Evolutionary conservation across 2,888 invertebrate species (phyloP).

Genomic region (Pyrrhosoma nymphula): DNA sequence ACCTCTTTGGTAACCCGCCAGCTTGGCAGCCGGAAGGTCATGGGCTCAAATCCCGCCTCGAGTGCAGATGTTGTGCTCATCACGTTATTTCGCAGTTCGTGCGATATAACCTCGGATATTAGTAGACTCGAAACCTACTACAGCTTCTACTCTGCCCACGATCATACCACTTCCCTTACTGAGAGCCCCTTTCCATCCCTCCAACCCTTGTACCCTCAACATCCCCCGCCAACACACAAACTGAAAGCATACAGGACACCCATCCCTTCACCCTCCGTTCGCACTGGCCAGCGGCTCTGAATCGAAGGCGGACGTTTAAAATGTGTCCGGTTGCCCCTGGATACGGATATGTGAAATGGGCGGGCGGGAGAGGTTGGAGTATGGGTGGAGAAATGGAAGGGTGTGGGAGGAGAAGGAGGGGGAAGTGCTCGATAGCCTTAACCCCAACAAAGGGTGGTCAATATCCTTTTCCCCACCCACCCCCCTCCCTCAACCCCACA

Average conservation of each 20-base stretch:
- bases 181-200: no score
- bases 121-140: no score
- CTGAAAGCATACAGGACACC: background rate
- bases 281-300: slow-evolving; percentile 11
- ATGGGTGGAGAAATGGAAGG: slow-evolving; percentile 23
- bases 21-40: no score
- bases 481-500: background rate
- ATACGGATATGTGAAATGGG: slow-evolving; percentile 68
- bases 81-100: no score
- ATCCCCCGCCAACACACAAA: background rate
- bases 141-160: no score
- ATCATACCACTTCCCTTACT: no score
- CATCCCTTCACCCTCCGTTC: background rate
- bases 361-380: slow-evolving; percentile 29
- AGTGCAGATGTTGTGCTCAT: no score
- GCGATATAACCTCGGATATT: no score
- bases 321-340: slow-evolving; percentile 66
- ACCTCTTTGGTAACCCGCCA: no score
- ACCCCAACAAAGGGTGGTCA: slow-evolving; percentile 69
- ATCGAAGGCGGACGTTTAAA: slow-evolving; percentile 65
- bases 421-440: slow-evolving; percentile 52
- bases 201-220: no score
- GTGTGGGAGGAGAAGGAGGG: slow-evolving; percentile 51
- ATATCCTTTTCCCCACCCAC: slow-evolving; percentile 48
- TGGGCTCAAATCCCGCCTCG: no score